Percentiles rank a stretch among this genome's conserved stretches.
phyloP scores from a whole-genome alignment of 2,888 invertebrate species.

The Netelia melanura region DNA sequence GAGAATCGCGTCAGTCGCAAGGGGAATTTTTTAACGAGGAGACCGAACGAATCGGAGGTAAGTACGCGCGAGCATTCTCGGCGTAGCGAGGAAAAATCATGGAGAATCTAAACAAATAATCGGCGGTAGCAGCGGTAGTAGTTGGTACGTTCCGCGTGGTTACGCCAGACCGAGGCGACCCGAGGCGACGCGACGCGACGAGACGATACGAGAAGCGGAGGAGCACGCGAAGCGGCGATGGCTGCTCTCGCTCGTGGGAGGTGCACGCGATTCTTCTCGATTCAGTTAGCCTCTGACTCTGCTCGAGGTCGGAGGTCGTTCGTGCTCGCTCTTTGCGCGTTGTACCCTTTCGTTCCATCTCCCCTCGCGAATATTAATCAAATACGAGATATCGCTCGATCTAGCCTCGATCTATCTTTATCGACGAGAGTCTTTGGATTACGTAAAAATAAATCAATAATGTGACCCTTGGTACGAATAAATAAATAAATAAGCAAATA shows the following conservation, averaged over 20 bases:
- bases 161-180: no score
- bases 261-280: constrained; percentile 24
- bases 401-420: neutral
- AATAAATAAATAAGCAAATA: neutral
- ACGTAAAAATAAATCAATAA: neutral
- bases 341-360: neutral
- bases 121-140: no score
- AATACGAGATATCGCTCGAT: no score
- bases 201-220: neutral
- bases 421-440: constrained; percentile 17
- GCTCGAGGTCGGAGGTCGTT: constrained; percentile 60
- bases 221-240: neutral
- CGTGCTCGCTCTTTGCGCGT: neutral
- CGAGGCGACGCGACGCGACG: no score
- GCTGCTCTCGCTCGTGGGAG: neutral
- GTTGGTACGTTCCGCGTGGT: no score
- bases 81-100: no score
- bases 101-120: no score
- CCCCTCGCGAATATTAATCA: no score
- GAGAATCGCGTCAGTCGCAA: no score
- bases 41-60: no score
- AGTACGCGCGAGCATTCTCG: no score
- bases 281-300: constrained; percentile 62
- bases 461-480: neutral
- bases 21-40: no score